phyloP scores from a whole-genome alignment of 35 echinoderm and acorn worm species.

The Lytechinus pictus region DNA sequence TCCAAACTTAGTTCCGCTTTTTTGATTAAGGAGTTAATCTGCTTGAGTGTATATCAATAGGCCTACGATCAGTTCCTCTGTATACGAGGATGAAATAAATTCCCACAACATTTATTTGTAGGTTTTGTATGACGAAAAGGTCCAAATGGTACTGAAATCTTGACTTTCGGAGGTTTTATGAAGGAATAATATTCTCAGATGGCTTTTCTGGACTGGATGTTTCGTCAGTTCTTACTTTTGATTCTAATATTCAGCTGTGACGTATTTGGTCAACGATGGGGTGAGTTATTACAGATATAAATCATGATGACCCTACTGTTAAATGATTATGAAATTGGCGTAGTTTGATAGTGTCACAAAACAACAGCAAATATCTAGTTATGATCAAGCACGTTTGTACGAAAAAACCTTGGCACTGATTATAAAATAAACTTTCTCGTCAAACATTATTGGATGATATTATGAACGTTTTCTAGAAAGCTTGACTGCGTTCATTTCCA shows the following conservation, averaged over 20 bases:
- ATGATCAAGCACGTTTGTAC: no score
- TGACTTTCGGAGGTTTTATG: conserved; percentile 25
- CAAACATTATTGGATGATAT: no score
- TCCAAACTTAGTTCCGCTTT: not conserved
- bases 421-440: no score
- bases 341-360: not conserved
- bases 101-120: not conserved
- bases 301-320: no score
- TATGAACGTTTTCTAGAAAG: no score
- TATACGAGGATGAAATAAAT: not conserved
- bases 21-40: not conserved
- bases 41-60: not conserved
- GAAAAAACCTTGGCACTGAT: no score
- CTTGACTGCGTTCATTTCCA: no score
- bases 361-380: not conserved
- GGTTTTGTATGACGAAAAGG: not conserved
- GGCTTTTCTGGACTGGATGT: not conserved
- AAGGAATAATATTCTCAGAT: conserved; percentile 25
- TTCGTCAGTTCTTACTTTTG: not conserved
- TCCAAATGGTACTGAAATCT: not conserved
- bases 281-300: not conserved
- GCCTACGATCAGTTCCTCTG: not conserved
- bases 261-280: conserved; percentile 3
- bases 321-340: no score
- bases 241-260: not conserved